These are phyloP conservation scores for Hoplostethus mediterraneus DNA, from an alignment of 2,797 vertebrate species.

Conservation along the genomic window DNA sequence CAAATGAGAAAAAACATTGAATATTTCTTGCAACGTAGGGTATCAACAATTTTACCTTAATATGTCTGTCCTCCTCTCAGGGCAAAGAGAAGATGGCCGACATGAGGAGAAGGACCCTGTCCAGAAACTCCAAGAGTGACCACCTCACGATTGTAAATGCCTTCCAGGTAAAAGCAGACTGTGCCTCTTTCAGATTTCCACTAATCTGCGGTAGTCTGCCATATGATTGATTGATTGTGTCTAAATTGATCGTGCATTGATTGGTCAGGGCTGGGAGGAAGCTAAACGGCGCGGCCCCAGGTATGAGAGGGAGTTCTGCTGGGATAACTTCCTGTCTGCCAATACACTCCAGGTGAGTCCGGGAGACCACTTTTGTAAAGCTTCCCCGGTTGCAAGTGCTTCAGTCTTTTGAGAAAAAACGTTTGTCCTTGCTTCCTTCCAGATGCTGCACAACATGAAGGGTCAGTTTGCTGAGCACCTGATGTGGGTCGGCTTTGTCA, in stretches of 20 bases:
- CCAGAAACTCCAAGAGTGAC: slow-evolving; percentile 94
- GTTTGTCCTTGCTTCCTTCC: slow-evolving; percentile 28
- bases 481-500: slow-evolving; percentile 92
- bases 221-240: slow-evolving; percentile 3
- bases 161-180: slow-evolving; percentile 84
- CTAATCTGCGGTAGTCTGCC: background rate
- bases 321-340: slow-evolving; percentile 96
- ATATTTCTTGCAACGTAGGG: background rate
- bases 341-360: slow-evolving; percentile 93
- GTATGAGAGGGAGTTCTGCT: slow-evolving; percentile 94
- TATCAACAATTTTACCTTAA: background rate
- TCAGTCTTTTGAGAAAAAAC: background rate
- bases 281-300: slow-evolving; percentile 88
- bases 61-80: slow-evolving; percentile 75
- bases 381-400: background rate
- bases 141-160: slow-evolving; percentile 96
- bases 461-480: slow-evolving; percentile 97
- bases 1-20: too few relatives aligned
- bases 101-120: slow-evolving; percentile 90
- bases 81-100: slow-evolving; percentile 98
- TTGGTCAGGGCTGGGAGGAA: slow-evolving; percentile 93
- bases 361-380: background rate
- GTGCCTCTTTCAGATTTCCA: background rate
- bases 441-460: slow-evolving; percentile 99
- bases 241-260: slow-evolving; percentile 16